Conservation (phyloP, 2,113 vertebrate species). For the Perccottus glenii region DNA sequence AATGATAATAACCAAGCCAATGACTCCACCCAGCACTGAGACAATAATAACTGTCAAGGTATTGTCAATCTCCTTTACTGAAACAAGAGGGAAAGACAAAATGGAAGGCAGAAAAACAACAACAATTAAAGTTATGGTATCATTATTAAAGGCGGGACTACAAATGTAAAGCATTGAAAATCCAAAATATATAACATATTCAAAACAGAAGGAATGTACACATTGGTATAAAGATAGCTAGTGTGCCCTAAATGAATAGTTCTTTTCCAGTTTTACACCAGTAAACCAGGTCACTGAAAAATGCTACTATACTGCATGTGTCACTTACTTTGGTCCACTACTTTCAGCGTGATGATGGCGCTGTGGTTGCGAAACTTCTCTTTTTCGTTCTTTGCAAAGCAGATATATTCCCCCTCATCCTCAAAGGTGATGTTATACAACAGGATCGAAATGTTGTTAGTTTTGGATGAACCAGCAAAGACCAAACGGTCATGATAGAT, state of each 20-base stretch:
- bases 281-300: no score
- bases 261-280: no score
- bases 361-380: slow-evolving; percentile 86
- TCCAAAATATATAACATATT: no score
- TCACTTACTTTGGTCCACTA: slow-evolving; percentile 89
- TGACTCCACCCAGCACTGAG: slow-evolving; percentile 85
- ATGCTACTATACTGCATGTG: background rate
- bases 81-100: background rate
- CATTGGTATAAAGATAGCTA: no score
- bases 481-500: slow-evolving; percentile 76
- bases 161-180: no score
- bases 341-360: slow-evolving; percentile 81
- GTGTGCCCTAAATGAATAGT: no score
- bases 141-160: no score
- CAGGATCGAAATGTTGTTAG: slow-evolving; percentile 88
- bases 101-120: background rate
- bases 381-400: slow-evolving; percentile 87
- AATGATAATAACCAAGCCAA: slow-evolving; percentile 87
- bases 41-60: slow-evolving; percentile 88
- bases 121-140: no score
- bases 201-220: no score
- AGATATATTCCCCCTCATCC: slow-evolving; percentile 88
- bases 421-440: slow-evolving; percentile 88
- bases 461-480: slow-evolving; percentile 84
- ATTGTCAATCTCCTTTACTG: slow-evolving; percentile 92